Conservation (phyloP, 2,113 vertebrate species). For the Phaethornis superciliosus region DNA sequence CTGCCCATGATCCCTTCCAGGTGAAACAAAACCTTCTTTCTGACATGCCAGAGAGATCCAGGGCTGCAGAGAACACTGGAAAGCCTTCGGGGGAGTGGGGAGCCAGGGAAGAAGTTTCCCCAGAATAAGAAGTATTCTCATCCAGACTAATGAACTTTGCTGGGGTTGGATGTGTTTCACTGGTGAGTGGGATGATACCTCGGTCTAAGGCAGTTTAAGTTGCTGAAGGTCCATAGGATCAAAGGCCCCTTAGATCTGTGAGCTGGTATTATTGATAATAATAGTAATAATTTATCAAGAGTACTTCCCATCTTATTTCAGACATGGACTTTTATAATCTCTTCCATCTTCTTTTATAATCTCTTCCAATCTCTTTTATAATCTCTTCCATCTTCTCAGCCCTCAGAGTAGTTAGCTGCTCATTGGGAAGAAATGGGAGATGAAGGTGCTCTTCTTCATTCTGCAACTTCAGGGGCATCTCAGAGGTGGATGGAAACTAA, state of each 20-base stretch:
- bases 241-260: background rate
- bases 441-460: background rate
- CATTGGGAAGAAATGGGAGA: conserved; percentile 33
- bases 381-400: background rate
- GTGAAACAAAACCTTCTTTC: background rate
- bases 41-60: background rate
- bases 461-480: background rate
- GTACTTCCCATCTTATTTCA: background rate
- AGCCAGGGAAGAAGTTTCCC: background rate
- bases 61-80: background rate
- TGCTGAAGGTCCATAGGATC: background rate
- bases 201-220: background rate
- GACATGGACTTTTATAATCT: background rate
- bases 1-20: background rate
- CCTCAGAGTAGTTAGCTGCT: conserved; percentile 8
- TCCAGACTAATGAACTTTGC: background rate
- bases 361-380: conserved; percentile 2
- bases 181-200: background rate
- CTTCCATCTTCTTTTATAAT: conserved; percentile 10
- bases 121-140: too few species aligned
- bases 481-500: background rate
- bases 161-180: background rate
- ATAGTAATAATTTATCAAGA: background rate
- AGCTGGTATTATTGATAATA: background rate
- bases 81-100: background rate